Base-by-base conservation (phyloP, 2,888 invertebrate genomes). In the Lymantria dispar region DNA sequence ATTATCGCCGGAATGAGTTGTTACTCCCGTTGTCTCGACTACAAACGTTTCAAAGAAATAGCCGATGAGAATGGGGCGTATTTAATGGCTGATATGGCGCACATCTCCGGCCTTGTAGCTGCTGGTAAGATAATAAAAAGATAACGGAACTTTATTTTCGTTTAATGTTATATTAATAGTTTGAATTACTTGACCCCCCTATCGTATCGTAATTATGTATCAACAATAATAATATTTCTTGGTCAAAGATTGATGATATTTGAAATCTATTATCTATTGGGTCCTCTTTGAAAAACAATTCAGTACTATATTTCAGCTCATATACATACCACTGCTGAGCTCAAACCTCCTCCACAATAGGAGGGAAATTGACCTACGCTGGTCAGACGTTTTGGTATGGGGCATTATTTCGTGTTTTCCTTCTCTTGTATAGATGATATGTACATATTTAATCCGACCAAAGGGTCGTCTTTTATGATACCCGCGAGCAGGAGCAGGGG, bases 1-100 rank as follows among this genome's bases (percentile, higher is more conserved):
- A 98, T 99, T 60, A 95, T 99, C 67, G 99, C 99, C 39, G 99
- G 98, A 11, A 93, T 98, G 14, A 98, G 98, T 64, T 98, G 98
- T 76, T 99, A 99, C 81, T 97, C 98, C 0, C 94, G 99, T 43
- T 95, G 96, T 63, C 92, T 99, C 60, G 98, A 99, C 85, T 99
- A 99, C 83, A 95, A 95, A 68, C 92, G 95, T 10, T 99, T 99
- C 91, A 93, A 95, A 15, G 92, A 96, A 80, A 95, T 97, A 47
- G 95, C 96, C 36, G 94, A 98, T 73, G 94, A 96, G 53, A 95
- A 95, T 63, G 97, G 96, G 36, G 96, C 98, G 0, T 96, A 96
- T 72, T 84, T 99, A 46, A 94, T 99, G 92, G 95, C 97, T 12
- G 99, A 99, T 81, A 99, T 99, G 98, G 97, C 98, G 0, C 98